These are phyloP conservation scores for Monopis laevigella DNA, from an alignment of 2,888 invertebrate genomes.

Conservation along the genomic window DNA sequence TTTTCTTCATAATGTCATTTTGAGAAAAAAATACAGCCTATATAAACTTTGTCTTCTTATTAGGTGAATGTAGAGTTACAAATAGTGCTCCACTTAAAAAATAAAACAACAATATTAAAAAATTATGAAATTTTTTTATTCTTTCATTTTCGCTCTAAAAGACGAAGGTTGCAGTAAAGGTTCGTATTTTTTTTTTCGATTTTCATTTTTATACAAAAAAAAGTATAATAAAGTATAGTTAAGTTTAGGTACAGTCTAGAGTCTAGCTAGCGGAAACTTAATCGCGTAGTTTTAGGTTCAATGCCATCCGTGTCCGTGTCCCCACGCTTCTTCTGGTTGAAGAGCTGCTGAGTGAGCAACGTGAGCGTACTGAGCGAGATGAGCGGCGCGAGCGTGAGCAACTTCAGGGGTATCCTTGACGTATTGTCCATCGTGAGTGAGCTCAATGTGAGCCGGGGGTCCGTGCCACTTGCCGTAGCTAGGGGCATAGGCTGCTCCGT, in stretches of 20 bases:
- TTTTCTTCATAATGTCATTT: too few relatives aligned
- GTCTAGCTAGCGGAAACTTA: conserved; percentile 23
- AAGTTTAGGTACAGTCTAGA: conserved; percentile 1
- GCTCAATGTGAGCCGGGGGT: conserved; percentile 57
- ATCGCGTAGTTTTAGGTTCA: too few relatives aligned
- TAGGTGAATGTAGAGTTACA: too few relatives aligned
- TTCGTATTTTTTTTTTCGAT: conserved; percentile 9
- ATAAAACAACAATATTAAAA: conserved; percentile 27
- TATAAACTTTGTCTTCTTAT: too few relatives aligned
- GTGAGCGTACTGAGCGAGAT: conserved; percentile 49
- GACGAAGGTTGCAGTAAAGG: conserved; percentile 11
- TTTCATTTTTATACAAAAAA: conserved; percentile 4
- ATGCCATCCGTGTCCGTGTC: conserved; percentile 44
- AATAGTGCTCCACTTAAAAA: too few relatives aligned
- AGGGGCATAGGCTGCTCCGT: conserved; percentile 34
- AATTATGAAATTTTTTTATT: conserved; percentile 51
- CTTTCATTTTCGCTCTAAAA: conserved; percentile 36
- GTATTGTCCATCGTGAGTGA: conserved; percentile 61
- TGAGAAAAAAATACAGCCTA: too few relatives aligned
- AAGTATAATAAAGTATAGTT: conserved; percentile 1
- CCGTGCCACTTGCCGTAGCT: conserved; percentile 60
- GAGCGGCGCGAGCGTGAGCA: conserved; percentile 55
- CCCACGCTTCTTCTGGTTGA: conserved; percentile 54
- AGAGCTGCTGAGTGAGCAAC: conserved; percentile 57
- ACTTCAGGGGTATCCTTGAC: conserved; percentile 61